Conservation (phyloP, 2,113 vertebrate genomes). For the Engystomops pustulosus region DNA sequence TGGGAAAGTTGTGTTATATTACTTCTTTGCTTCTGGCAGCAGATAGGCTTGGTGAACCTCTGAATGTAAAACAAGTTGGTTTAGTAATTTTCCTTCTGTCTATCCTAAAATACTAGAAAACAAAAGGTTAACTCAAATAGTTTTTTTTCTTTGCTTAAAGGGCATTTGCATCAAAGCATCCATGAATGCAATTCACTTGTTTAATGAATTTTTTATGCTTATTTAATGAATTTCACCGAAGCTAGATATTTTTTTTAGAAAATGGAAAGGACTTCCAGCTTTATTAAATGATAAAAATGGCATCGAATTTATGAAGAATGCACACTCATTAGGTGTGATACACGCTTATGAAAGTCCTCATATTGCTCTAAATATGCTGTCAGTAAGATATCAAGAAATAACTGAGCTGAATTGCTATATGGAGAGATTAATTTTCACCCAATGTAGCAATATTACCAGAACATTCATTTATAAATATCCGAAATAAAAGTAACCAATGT, state of each 20-base stretch:
- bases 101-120: slow-evolving; percentile 81
- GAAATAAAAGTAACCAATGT: too few species aligned
- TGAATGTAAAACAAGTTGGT: not conserved
- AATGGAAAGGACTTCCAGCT: slow-evolving; percentile 87
- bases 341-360: slow-evolving; percentile 91
- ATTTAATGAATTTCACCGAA: slow-evolving; percentile 99
- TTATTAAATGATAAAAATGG: slow-evolving; percentile 98
- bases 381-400: slow-evolving; percentile 89
- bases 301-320: slow-evolving; percentile 91
- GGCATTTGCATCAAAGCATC: slow-evolving; percentile 85
- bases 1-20: too few species aligned
- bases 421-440: slow-evolving; percentile 76
- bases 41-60: too few species aligned
- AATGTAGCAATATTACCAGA: slow-evolving; percentile 75
- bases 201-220: slow-evolving; percentile 99
- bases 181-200: slow-evolving; percentile 89
- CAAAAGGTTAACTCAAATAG: slow-evolving; percentile 98
- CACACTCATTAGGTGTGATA: slow-evolving; percentile 99
- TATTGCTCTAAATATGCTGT: slow-evolving; percentile 81
- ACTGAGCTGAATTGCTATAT: slow-evolving; percentile 85
- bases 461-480: slow-evolving; percentile 62
- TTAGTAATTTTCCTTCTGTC: slow-evolving; percentile 59
- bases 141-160: slow-evolving; percentile 87
- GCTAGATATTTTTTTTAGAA: slow-evolving; percentile 91
- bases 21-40: too few species aligned